Conservation (phyloP, 2,797 vertebrate species). For the Chloroceryle inda region DNA sequence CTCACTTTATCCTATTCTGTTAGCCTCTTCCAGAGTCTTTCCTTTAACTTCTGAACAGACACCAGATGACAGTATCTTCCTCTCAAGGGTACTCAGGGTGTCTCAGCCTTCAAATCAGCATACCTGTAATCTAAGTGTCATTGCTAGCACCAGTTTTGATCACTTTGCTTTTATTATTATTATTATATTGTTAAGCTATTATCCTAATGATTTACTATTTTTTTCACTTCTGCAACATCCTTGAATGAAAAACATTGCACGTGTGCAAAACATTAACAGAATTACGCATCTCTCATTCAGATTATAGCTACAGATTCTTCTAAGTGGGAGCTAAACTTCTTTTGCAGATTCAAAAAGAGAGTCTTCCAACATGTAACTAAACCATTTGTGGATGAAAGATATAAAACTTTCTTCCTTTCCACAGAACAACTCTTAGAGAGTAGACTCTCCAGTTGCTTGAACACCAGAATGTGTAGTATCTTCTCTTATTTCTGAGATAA, state of each 20-base stretch:
- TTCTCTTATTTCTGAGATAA: neutral
- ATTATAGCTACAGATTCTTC: neutral
- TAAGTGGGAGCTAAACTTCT: neutral
- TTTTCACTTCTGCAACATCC: neutral
- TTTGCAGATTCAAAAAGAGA: neutral
- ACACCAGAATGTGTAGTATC: neutral
- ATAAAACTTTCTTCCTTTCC: neutral
- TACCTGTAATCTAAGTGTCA: neutral
- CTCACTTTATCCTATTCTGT: neutral
- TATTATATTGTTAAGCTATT: neutral
- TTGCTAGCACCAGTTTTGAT: neutral
- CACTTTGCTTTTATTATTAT: neutral
- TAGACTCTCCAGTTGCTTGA: neutral
- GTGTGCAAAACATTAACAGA: neutral
- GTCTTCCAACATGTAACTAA: neutral
- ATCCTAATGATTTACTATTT: neutral
- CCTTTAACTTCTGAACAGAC: neutral
- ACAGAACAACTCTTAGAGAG: neutral
- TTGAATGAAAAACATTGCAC: neutral
- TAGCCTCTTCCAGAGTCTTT: neutral
- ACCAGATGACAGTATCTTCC: fast-evolving
- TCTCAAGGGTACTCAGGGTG: neutral
- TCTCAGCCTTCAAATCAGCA: neutral
- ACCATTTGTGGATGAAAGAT: neutral
- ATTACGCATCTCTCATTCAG: neutral